phyloP scores from a whole-genome alignment of 2,113 vertebrate genomes.

The Osmerus eperlanus region DNA sequence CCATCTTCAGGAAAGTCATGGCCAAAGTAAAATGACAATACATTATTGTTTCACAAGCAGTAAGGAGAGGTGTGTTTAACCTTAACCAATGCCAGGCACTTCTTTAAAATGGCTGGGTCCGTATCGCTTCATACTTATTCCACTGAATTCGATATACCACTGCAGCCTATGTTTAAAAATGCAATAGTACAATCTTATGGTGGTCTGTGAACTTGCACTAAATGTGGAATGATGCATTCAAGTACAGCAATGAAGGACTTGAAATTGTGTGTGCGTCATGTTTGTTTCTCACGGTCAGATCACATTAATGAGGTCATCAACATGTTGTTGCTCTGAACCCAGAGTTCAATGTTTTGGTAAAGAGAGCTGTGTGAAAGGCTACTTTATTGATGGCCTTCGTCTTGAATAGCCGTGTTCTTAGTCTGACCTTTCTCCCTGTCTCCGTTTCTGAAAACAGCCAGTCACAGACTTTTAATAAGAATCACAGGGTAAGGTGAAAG shows the following conservation, averaged over 20 bases:
- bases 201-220: not conserved
- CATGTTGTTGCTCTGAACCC: not conserved
- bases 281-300: not conserved
- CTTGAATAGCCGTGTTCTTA: no score
- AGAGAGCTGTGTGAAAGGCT: not conserved
- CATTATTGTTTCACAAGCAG: not conserved
- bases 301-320: no score
- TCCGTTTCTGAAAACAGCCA: not conserved
- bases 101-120: constrained; percentile 2
- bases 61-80: not conserved
- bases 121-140: not conserved
- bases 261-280: not conserved
- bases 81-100: constrained; percentile 7
- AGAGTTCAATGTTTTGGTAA: not conserved
- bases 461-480: not conserved
- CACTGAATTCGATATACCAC: not conserved
- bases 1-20: no score
- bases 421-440: not conserved
- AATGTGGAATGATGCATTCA: constrained; percentile 7
- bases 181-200: constrained; percentile 41
- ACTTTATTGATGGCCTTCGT: no score
- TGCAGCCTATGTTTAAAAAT: constrained; percentile 1
- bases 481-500: not conserved
- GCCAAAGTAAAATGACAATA: not conserved
- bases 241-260: not conserved